Base-by-base conservation (phyloP, 2,888 invertebrate genomes). In the Lottia gigantea region DNA sequence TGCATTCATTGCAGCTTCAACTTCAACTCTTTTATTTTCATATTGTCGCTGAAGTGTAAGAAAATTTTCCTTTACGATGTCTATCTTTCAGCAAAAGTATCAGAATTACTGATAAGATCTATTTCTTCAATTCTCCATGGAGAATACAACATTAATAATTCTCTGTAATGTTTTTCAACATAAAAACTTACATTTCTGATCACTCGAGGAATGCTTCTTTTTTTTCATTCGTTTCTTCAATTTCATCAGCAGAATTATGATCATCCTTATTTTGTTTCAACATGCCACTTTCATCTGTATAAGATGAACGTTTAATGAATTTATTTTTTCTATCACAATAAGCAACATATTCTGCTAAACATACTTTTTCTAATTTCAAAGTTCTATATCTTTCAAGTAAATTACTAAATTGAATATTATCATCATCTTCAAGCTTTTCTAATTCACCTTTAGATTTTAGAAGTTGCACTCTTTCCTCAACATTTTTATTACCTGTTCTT, bases 51-150 rank as follows among this genome's bases (percentile, higher is more conserved):
- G 25, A 65, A 65, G 68, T 19, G 62, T 31, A 12, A 64, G 23
- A 67, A 71, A 45, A 69, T 74, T 72, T 40, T 65, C 67, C 6
- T 23, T 66, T 62, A 66, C n/a, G n/a, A 49, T 55, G 61, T 26
- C 46, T 74, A 46, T 64, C 16, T 49, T 15, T 49, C 16, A n/a
- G 49, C 49, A 49, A n/a, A 49, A 7, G n/a, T 49, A 11, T 49
- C 49, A 49, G 7, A 16, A 31, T 68, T 47, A 46, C 23, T 64
- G 23, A 47, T 55, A 15, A 76, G 65, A n/a, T 70, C 73, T 19
- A 47, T 46, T 46, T 79, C 46, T 75, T 84, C 84, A 68, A 83
- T 63, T 66, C 83, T 69, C 85, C 85, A 86, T 8, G 83, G 80
- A 1, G 72, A 16, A 70, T 73, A 86, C 2, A 55, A n/a, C 55